Evolutionary conservation across 2,888 invertebrate species (phyloP), one percentile per base, ranked within the genome.

Genomic region (Lobophora halterata): DNA sequence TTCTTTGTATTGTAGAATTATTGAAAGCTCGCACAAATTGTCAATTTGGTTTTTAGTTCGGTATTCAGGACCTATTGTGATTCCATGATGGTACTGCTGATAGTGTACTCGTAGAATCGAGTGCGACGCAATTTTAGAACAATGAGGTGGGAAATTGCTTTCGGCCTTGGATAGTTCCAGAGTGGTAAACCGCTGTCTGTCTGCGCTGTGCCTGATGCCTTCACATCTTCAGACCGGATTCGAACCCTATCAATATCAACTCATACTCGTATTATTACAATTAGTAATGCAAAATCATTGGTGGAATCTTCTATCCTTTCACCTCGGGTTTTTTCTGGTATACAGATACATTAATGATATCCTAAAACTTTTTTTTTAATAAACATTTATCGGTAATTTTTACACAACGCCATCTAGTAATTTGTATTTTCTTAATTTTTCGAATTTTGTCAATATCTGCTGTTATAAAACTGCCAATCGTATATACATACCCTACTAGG

Each of bases 121-220:
- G 63, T 58, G 68, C 61, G 67, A 67, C 61, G 67, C 71, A 77
- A 79, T 79, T 79, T 75, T 72, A 74, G 75, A 79, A 81, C 78
- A 79, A 79, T 76, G 73, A 73, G 65, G 63, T 71, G 64, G 71
- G 71, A 77, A 79, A 80, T 81, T 78, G 80, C 69, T 73, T 79
- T 71, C 67, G 45, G 38, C 28, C 47, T 45, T 49, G 38, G 49
- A 36, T 46, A 37, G 46, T 49, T 46, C 34, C 36, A 30, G 44
- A 37, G 30, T 39, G 52, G 46, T 47, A 46, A 49, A 49, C 53
- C 49, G 28, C 42, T 30, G 27, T 24, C 24, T 29, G 18, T 17
- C 6, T 23, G 27, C 12, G 21, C 27, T 35, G 44, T 33, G 41
- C 41, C 41, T 37, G 27, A 26, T 27, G 29, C 32, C 39, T 37